phyloP scores from a whole-genome alignment of 1,140 invertebrate species.

The Marisa cornuarietis region DNA sequence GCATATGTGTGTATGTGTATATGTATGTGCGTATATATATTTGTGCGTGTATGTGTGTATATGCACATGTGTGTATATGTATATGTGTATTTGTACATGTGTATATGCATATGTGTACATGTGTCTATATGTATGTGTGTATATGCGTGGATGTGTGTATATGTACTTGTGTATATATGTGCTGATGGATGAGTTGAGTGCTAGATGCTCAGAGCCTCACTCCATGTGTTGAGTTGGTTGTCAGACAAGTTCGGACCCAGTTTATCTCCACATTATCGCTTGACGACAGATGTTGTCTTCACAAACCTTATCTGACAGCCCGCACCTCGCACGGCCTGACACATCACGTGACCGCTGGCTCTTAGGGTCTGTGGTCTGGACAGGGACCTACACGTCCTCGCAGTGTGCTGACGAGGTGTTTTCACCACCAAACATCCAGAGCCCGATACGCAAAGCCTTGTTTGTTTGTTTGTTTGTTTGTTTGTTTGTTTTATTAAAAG shows the following conservation, averaged over 20 bases:
- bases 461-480: too few relatives aligned
- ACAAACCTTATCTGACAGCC: neutral
- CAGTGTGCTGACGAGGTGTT: too few relatives aligned
- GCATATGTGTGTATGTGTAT: neutral
- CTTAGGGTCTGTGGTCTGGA: neutral
- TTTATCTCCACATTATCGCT: neutral
- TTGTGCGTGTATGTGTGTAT: neutral
- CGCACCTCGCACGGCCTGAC: neutral
- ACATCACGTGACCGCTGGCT: neutral
- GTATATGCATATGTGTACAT: neutral
- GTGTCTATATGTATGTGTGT: neutral
- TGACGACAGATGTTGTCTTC: neutral
- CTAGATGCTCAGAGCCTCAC: neutral
- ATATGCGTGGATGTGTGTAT: neutral
- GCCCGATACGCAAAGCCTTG: too few relatives aligned
- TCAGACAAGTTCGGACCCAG: neutral
- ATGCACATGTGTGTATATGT: neutral
- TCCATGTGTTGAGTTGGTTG: neutral
- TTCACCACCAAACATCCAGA: too few relatives aligned
- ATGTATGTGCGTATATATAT: too few relatives aligned
- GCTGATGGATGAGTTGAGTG: neutral
- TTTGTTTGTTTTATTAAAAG: too few relatives aligned
- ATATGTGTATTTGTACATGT: constrained; percentile 7
- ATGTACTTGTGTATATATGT: neutral
- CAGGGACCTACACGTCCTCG: too few relatives aligned